Percentiles rank a stretch among this genome's conserved stretches.
Evolutionary conservation across 2,797 vertebrate genomes (phyloP).

Genomic region (Dicrostonyx torquatus): DNA sequence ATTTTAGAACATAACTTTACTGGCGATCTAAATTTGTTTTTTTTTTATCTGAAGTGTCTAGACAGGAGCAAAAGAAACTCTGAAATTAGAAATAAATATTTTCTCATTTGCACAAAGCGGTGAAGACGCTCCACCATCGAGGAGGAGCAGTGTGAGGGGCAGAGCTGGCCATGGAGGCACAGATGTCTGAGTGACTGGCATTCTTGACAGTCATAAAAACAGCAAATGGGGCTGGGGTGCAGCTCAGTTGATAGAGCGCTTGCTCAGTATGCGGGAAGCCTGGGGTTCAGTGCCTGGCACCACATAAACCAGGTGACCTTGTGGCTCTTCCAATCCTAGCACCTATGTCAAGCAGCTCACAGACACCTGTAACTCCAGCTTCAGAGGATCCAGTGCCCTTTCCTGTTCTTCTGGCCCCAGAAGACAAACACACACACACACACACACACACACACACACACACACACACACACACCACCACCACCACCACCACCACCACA

Average conservation of each 20-base stretch:
- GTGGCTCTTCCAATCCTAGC: too few species aligned
- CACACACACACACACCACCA: background rate
- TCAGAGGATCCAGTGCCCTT: background rate
- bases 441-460: background rate
- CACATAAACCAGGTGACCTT: background rate
- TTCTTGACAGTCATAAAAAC: background rate
- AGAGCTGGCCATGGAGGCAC: background rate
- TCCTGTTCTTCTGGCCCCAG: background rate
- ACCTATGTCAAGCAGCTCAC: background rate
- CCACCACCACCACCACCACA: too few species aligned
- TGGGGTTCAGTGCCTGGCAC: background rate
- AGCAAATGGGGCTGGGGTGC: background rate
- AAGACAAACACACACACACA: background rate
- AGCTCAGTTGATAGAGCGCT: background rate
- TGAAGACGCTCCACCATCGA: background rate
- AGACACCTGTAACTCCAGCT: background rate
- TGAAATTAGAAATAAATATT: slow-evolving; percentile 65
- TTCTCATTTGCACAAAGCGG: slow-evolving; percentile 39
- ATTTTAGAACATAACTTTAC: slow-evolving; percentile 66
- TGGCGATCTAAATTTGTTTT: slow-evolving; percentile 60
- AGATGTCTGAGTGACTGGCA: background rate
- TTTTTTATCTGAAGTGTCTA: slow-evolving; percentile 72
- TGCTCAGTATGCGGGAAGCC: background rate
- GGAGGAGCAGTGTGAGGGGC: background rate
- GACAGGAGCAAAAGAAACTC: slow-evolving; percentile 57